A percentile compares a stretch with the other conserved stretches of the same genome.
These are phyloP conservation scores for Champsocephalus gunnari DNA, from an alignment of 2,797 vertebrate genomes.

Conservation along the genomic window DNA sequence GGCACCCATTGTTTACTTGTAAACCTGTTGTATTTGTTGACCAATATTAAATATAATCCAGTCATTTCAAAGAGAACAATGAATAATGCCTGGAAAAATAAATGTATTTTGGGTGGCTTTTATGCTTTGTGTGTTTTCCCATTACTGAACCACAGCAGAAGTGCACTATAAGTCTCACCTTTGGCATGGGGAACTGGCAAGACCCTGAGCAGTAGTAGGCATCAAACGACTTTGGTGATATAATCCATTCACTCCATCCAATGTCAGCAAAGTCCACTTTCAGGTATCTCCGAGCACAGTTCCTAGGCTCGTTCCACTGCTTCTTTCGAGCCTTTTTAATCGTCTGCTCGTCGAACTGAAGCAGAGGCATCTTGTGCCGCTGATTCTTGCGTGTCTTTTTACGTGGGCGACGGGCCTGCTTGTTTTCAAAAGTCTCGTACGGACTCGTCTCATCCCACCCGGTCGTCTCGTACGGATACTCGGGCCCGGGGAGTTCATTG, in stretches of 20 bases:
- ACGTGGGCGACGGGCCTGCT: conserved; percentile 84
- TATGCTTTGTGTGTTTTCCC: neutral
- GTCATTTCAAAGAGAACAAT: neutral
- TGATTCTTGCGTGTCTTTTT: conserved; percentile 91
- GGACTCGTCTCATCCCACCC: conserved; percentile 88
- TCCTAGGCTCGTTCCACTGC: conserved; percentile 93
- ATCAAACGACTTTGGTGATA: conserved; percentile 97
- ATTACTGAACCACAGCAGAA: neutral
- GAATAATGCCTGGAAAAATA: neutral
- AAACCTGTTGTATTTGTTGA: neutral
- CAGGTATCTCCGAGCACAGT: conserved; percentile 92
- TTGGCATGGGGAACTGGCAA: conserved; percentile 98
- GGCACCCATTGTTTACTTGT: neutral
- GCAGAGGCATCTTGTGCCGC: conserved; percentile 89
- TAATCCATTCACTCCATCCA: conserved; percentile 99
- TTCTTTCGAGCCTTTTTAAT: conserved; percentile 94
- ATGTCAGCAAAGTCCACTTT: conserved; percentile 99
- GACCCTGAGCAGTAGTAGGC: conserved; percentile 97
- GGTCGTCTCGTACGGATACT: conserved; percentile 87
- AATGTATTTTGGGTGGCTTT: too few relatives aligned
- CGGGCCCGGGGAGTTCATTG: conserved; percentile 93
- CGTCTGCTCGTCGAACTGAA: conserved; percentile 95
- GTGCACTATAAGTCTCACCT: conserved; percentile 82
- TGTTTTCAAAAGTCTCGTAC: conserved; percentile 87
- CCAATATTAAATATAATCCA: neutral